phyloP scores from a whole-genome alignment of 2,888 invertebrate species.

The Ectemnius continuus region DNA sequence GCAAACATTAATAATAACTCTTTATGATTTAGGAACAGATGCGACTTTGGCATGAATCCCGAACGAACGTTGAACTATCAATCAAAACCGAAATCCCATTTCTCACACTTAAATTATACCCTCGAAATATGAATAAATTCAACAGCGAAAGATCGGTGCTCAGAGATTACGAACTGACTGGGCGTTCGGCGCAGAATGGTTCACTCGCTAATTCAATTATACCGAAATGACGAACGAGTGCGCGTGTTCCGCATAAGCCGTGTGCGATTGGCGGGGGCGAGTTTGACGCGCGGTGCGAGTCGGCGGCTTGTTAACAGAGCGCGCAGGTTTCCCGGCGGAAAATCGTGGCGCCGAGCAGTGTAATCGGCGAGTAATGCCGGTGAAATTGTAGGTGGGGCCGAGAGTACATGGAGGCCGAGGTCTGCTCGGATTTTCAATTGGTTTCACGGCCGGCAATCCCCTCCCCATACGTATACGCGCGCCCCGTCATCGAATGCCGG shows the following conservation, averaged over 20 bases:
- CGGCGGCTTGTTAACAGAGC: slow-evolving; percentile 67
- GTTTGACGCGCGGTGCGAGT: slow-evolving; percentile 71
- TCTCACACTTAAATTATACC: too few relatives aligned
- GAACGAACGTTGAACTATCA: too few relatives aligned
- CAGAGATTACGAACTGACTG: slow-evolving; percentile 39
- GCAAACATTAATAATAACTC: too few relatives aligned
- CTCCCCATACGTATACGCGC: slow-evolving; percentile 24
- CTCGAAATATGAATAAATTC: too few relatives aligned
- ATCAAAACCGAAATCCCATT: too few relatives aligned
- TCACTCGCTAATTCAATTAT: slow-evolving; percentile 59
- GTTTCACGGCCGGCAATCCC: slow-evolving; percentile 24
- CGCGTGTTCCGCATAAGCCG: slow-evolving; percentile 64
- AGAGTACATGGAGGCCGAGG: neutral
- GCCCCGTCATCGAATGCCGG: slow-evolving; percentile 22
- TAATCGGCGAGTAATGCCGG: slow-evolving; percentile 51
- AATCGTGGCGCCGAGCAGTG: slow-evolving; percentile 50
- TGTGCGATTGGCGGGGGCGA: slow-evolving; percentile 68
- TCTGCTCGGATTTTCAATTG: slow-evolving; percentile 52
- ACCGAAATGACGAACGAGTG: slow-evolving; percentile 33
- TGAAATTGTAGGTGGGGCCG: slow-evolving; percentile 30
- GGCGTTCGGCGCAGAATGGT: slow-evolving; percentile 64
- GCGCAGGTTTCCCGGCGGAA: slow-evolving; percentile 63
- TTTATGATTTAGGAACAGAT: too few relatives aligned
- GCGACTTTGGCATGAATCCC: too few relatives aligned
- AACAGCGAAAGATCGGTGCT: too few relatives aligned